phyloP scores from a whole-genome alignment of 2,797 vertebrate species.

The Phrynocephalus guinanensis region DNA sequence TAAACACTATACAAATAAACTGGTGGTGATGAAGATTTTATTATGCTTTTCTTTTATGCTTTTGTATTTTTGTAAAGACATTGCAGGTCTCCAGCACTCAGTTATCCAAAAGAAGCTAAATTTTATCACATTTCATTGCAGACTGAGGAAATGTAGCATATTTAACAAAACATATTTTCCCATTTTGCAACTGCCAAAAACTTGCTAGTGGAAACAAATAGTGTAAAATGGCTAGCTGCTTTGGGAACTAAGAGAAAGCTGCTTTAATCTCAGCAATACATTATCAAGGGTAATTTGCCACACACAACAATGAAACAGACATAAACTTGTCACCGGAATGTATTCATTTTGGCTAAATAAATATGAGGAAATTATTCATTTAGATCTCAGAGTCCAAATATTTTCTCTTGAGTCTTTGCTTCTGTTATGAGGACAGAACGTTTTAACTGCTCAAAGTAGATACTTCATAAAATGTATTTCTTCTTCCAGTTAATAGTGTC shows the following conservation, averaged over 20 bases:
- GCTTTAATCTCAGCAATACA: background rate
- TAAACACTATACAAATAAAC: too few relatives aligned
- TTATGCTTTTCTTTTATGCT: background rate
- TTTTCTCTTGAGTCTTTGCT: background rate
- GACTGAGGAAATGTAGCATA: background rate
- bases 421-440: background rate
- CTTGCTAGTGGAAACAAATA: background rate
- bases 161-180: background rate
- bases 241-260: slow-evolving; percentile 10
- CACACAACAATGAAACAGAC: background rate
- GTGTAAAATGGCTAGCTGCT: background rate
- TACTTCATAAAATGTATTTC: background rate
- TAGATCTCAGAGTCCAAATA: background rate
- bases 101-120: background rate
- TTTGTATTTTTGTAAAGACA: background rate
- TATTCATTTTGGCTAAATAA: background rate
- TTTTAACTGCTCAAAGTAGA: background rate
- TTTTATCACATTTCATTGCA: background rate
- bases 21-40: background rate
- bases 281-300: slow-evolving; percentile 12
- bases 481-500: too few relatives aligned
- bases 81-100: background rate
- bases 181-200: slow-evolving; percentile 31
- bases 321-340: background rate
- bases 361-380: background rate